Evolutionary conservation across 2,888 invertebrate species (phyloP), one percentile per base, ranked within the genome.

Genomic region (Anorthoa munda): DNA sequence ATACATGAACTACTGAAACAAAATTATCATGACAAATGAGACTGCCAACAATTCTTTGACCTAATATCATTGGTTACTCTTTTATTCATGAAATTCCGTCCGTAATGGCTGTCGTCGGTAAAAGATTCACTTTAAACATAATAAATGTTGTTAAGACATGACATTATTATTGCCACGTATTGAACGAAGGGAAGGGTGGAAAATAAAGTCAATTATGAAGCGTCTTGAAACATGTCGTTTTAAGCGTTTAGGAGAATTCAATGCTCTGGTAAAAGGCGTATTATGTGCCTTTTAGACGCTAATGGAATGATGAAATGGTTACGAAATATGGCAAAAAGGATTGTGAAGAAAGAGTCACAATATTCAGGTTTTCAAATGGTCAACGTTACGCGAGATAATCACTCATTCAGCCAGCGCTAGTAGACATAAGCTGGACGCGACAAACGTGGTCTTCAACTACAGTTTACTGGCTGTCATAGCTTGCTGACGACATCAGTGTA

Each of bases 71-170:
- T 56, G 55, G 69, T 66, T 77, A 66, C 48, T 69, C 70, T 72
- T 74, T 72, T 74, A 78, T 81, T 81, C 71, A 76, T 65, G 56
- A 69, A 66, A 39, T 65, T 66, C 45, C 18, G 66, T 66, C 31
- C 18, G 66, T 71, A 64, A 73, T 45, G n/a, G 61, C 39, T 75
- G 71, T 81, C 68, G 21, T 55, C 65, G 11, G 48, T 65, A 31
- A 77, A 64, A 65, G 21, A 67, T 67, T 81, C 73, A 81, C 69
- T 81, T 73, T 73, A 45, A 80, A 68, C 60, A 9, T 83, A 72
- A 77, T 83, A 75, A 69, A 80, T 69, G 64, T 56, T 39, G 63
- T 58, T 56, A 58, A 45, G 65, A 65, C 76, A 79, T 72, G 75
- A 60, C 68, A 71, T 73, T 77, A 53, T 69, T 71, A 73, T 70